Evolutionary conservation across 2,888 invertebrate species (phyloP), one percentile per base, ranked within the genome.

Genomic region (Drosophila colorata): DNA sequence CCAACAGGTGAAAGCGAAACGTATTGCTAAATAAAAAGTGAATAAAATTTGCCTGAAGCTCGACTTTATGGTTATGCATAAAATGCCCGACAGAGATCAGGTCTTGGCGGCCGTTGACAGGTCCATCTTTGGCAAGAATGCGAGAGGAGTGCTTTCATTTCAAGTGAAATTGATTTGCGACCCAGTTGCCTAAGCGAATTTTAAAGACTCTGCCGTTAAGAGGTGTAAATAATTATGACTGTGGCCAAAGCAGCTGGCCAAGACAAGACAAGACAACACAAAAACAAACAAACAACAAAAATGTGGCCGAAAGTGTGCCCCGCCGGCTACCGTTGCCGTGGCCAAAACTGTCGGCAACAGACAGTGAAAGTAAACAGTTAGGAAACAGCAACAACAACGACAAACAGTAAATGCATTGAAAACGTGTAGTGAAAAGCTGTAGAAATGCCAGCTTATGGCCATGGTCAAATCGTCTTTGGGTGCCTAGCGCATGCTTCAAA

Each of bases 121-220:
- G 63, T 86, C 88, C 80, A 86, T 83, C 70, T 86, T 82, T 69
- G 83, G 80, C 23, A 66, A 46, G 70, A 81, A 76, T 60, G 55
- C 61, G 56, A 58, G 73, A 43, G 66, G 65, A 66, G 58, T 84
- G 83, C 83, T 84, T 84, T 84, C 83, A 77, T 84, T 88, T 82
- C 59, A 88, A 84, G 88, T 84, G 83, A 84, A 84, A 84, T 84
- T 84, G 88, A 84, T 88, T 88, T 86, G 80, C 88, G 88, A 88
- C 83, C 88, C 80, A 84, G 74, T 80, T 84, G 77, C 69, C 77
- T 68, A 65, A 64, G 88, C 73, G 69, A 85, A 79, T 83, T 63
- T 84, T 61, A 70, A 69, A 84, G 63, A 70, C 74, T 38, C 67
- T 56, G 51, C 82, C 70, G 79, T 70, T 88, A 80, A 84, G 77